phyloP scores from a whole-genome alignment of 2,888 invertebrate genomes.

The Caradrina kadenii region DNA sequence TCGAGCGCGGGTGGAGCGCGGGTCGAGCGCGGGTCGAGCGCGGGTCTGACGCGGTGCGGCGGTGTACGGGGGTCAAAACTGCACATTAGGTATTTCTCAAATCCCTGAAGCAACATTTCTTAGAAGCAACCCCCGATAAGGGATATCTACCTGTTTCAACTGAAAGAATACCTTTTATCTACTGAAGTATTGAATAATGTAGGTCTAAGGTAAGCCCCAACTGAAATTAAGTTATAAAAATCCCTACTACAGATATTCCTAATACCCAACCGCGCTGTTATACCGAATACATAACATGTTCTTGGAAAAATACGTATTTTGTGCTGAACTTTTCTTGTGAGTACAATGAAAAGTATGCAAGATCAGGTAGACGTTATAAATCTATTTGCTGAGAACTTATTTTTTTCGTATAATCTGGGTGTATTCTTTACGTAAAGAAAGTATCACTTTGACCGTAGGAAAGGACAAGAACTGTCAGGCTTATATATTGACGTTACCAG shows the following conservation, averaged over 20 bases:
- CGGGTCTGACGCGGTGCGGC: background rate
- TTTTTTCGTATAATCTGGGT: conserved; percentile 11
- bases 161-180: conserved; percentile 53
- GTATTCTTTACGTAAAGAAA: conserved; percentile 16
- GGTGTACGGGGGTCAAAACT: conserved; percentile 37
- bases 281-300: conserved; percentile 23
- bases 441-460: conserved; percentile 3
- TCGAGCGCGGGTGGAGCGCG: background rate
- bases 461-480: background rate
- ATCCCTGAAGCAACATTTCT: conserved; percentile 55
- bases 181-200: conserved; percentile 58
- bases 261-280: conserved; percentile 36
- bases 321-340: conserved; percentile 33
- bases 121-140: conserved; percentile 46
- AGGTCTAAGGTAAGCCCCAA: conserved; percentile 44
- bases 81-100: conserved; percentile 47
- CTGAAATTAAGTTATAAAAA: conserved; percentile 56
- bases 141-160: conserved; percentile 56
- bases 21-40: background rate
- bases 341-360: conserved; percentile 18
- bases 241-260: conserved; percentile 41
- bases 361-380: conserved; percentile 14
- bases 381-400: conserved; percentile 29
- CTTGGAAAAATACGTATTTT: conserved; percentile 20
- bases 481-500: background rate